Conservation (phyloP, 2,797 vertebrate species). For the Stomatorhinus walkeri region DNA sequence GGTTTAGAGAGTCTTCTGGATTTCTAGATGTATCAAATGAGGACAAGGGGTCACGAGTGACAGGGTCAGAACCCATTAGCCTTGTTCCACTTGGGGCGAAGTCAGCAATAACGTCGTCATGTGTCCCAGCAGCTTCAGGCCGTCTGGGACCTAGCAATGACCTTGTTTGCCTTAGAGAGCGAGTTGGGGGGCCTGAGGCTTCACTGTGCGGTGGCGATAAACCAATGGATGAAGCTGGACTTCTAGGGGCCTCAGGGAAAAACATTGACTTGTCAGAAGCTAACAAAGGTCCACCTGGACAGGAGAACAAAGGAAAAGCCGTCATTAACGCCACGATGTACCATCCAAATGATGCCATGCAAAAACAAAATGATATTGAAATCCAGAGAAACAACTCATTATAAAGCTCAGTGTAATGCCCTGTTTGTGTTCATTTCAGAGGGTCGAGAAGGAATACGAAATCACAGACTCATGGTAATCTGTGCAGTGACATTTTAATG, state of each 20-base stretch:
- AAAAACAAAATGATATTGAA: neutral
- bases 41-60: neutral
- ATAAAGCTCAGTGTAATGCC: neutral
- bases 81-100: neutral
- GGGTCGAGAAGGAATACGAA: neutral
- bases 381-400: neutral
- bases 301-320: neutral
- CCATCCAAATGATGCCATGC: neutral
- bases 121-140: neutral
- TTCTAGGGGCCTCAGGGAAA: neutral
- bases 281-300: constrained; percentile 12
- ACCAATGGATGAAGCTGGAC: neutral
- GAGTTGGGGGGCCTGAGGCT: neutral
- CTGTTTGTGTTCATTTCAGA: neutral
- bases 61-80: neutral
- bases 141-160: neutral
- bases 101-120: neutral
- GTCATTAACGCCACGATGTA: neutral
- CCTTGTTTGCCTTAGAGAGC: neutral
- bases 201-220: neutral
- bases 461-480: neutral
- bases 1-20: neutral
- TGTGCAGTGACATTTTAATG: neutral
- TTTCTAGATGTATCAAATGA: neutral
- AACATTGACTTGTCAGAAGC: neutral